These are phyloP conservation scores for Chelon labrosus DNA, from an alignment of 2,797 vertebrate species.

Conservation along the genomic window DNA sequence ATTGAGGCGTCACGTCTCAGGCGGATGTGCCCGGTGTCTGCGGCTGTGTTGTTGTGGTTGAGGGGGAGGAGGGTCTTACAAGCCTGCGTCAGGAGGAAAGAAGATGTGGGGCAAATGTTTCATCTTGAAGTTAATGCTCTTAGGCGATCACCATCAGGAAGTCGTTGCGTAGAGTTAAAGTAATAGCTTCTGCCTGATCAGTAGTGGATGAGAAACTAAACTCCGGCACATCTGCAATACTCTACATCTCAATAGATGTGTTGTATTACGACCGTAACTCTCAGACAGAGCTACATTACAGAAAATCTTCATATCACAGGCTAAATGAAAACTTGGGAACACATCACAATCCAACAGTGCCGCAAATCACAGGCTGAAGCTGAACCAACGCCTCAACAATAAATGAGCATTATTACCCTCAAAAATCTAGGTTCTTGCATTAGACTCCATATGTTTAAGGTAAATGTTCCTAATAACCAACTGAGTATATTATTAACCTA, in stretches of 20 bases:
- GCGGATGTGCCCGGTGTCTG: constrained; percentile 23
- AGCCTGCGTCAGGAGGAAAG: constrained; percentile 5
- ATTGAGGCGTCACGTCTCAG: constrained; percentile 30
- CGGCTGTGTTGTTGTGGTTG: neutral
- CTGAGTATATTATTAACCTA: no score
- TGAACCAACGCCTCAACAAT: no score
- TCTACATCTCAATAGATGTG: neutral
- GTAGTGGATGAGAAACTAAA: constrained; percentile 1
- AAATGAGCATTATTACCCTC: no score
- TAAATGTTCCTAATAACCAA: no score
- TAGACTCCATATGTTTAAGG: no score
- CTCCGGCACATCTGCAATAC: neutral
- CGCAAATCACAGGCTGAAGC: no score
- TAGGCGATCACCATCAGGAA: constrained; percentile 11
- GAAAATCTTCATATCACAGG: no score
- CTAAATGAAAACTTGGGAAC: no score
- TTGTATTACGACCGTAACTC: no score
- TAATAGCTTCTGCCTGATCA: constrained; percentile 15
- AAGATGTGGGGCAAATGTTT: constrained; percentile 37
- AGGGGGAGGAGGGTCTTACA: constrained; percentile 16
- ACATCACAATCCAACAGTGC: no score
- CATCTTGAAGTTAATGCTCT: constrained; percentile 41
- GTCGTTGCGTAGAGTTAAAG: neutral
- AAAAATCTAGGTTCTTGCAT: no score
- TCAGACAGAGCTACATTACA: no score